Evolutionary conservation across 2,888 invertebrate genomes (phyloP).

Genomic region (Oscheius sp.): DNA sequence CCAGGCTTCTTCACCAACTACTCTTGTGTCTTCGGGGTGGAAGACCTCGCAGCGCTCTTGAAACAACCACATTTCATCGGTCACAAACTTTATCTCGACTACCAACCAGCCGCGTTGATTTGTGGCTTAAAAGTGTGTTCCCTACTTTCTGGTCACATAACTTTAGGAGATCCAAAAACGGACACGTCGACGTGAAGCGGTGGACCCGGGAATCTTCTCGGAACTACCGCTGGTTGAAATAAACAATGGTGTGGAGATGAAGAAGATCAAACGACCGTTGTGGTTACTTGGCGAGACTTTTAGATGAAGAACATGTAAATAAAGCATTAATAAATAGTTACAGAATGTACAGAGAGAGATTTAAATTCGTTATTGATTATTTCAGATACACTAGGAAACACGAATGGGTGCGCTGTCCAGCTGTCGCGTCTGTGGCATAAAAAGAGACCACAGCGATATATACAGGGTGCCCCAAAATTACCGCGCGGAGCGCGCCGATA

Average conservation of each 20-base stretch:
- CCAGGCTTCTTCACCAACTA: conserved; percentile 25
- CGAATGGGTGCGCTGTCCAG: no score
- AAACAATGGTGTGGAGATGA: not conserved
- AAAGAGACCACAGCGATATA: no score
- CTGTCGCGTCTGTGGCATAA: no score
- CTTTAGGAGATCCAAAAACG: not conserved
- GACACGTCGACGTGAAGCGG: not conserved
- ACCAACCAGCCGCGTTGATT: conserved; percentile 47
- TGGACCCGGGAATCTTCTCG: not conserved
- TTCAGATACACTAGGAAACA: no score
- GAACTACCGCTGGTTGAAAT: not conserved
- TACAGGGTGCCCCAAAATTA: no score
- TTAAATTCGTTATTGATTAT: no score
- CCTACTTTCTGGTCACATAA: not conserved
- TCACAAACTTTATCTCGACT: conserved; percentile 52
- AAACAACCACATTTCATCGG: conserved; percentile 42
- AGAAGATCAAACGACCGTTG: conserved; percentile 12
- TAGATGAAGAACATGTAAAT: not conserved
- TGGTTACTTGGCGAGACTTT: conserved; percentile 15
- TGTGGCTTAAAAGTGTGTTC: conserved; percentile 44
- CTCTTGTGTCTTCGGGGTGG: conserved; percentile 51
- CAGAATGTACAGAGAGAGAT: no score
- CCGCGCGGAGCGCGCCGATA: no score
- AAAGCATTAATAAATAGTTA: no score
- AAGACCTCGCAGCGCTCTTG: conserved; percentile 39